Conservation (phyloP, 2,888 invertebrate species). For the Dichetophora obliterata region DNA sequence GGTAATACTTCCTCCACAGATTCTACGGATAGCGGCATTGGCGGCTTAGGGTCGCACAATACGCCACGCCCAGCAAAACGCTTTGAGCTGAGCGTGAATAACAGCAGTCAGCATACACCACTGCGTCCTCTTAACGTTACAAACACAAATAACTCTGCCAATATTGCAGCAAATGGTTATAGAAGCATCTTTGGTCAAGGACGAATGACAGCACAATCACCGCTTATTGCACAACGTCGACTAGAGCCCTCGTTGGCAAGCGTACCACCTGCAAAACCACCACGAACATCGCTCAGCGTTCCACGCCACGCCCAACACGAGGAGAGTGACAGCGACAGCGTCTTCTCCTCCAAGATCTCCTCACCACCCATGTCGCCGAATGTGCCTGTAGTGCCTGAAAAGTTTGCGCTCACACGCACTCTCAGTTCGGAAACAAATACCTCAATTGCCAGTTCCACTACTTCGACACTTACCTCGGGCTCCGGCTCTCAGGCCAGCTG, state of each 20-base stretch:
- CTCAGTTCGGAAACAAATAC: slow-evolving; percentile 81
- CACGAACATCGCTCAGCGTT: slow-evolving; percentile 65
- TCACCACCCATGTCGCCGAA: slow-evolving; percentile 80
- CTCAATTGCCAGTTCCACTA: slow-evolving; percentile 78
- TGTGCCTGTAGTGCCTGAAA: slow-evolving; percentile 71
- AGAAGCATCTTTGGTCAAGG: slow-evolving; percentile 55
- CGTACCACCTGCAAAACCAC: slow-evolving; percentile 65
- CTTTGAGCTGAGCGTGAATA: slow-evolving; percentile 43
- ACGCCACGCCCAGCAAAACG: slow-evolving; percentile 54
- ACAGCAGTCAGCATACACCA: slow-evolving; percentile 37
- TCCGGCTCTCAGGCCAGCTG: slow-evolving; percentile 82
- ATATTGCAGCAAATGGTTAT: slow-evolving; percentile 60
- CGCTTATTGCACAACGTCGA: slow-evolving; percentile 52
- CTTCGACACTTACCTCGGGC: slow-evolving; percentile 80
- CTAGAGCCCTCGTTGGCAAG: slow-evolving; percentile 56
- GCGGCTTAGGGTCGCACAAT: slow-evolving; percentile 45
- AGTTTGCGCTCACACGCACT: slow-evolving; percentile 76
- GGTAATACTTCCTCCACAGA: slow-evolving; percentile 63
- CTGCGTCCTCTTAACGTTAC: slow-evolving; percentile 55
- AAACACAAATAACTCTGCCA: slow-evolving; percentile 59
- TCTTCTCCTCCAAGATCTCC: slow-evolving; percentile 87
- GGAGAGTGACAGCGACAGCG: slow-evolving; percentile 77
- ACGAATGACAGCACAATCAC: slow-evolving; percentile 41
- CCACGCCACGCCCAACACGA: slow-evolving; percentile 52
- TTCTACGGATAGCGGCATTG: slow-evolving; percentile 61